Evolutionary conservation across 2,888 invertebrate species (phyloP), one percentile per base, ranked within the genome.

Genomic region (Mimumesa dahlbomi): DNA sequence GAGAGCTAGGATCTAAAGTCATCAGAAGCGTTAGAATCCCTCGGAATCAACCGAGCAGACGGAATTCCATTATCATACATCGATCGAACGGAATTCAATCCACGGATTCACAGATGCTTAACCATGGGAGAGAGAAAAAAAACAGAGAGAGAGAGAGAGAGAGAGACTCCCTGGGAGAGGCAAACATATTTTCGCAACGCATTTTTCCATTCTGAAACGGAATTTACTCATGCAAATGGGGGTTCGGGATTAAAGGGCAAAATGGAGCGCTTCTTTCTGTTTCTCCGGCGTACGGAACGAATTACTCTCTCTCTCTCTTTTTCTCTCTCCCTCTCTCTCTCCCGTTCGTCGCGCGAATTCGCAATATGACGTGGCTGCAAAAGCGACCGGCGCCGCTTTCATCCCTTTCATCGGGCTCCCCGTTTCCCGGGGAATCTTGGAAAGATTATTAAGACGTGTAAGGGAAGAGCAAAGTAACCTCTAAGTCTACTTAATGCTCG

Each of bases 381-480:
- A 52, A 25, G 45, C 50, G 25, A 38, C 52, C 49, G 29, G 31
- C 31, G 48, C 13, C 14, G 42, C 45, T 71, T 71, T 63, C 71
- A 48, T 54, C 56, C 42, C 65, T 73, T 71, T 65, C 59, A 71
- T 42, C 53, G 54, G 16, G 31, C 38, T n/a, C 11, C 25, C 50
- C 38, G 6, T n/a, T 54, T 38, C 62, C 45, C 36, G 48, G 42
- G 31, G 48, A 66, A 63, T 66, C 76, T 70, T 49, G 70, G 63
- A 66, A 64, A 63, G 76, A 77, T 77, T 77, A 77, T 73, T 77
- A 74, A 64, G 70, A 68, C 59, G 77, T 14, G 62, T 19, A 53
- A 61, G 66, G 59, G 58, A 34, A 46, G 72, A 61, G 68, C 63
- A 57, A 69, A 76, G 69, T 66, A 73, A 73, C 61, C 59, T 19